Base-by-base conservation (phyloP, 2,113 vertebrate species). In the Pyxicephalus adspersus region DNA sequence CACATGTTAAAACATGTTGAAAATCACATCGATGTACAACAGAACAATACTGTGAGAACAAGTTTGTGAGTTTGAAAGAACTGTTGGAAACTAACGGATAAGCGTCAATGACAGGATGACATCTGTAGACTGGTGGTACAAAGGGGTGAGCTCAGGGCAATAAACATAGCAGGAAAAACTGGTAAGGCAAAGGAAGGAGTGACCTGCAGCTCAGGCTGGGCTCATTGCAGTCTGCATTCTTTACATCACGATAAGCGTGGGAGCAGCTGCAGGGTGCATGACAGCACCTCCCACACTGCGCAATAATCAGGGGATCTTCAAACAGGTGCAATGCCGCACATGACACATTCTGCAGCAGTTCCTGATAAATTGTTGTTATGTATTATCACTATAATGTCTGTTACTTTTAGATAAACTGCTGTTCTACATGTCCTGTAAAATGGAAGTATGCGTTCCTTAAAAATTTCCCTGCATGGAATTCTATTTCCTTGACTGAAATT, bases 111-210 rank as follows among this genome's bases (percentile, higher is more conserved):
- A 31, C 68, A 45, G 38, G 38, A 13, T 45, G 38, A 45, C 38
- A 45, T 45, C 15, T 45, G 38, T 71, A 51, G 54, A 72, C 68
- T 55, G 51, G 38, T 45, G 8, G 38, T 15, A 72, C 17, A 17
- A 77, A 64, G 60, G 63, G n/a, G 63, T 45, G 45, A 77, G 76
- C 50, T 65, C 19, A 65, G 63, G 75, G 75, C 75, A 66, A 52
- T 54, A 51, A 55, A 25, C 50, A 52, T 55, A 63, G 54, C 76
- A 65, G 28, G 76, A 77, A 77, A 77, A 77, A 77, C 76, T 77
- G 76, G 76, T 77, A 65, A 20, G 31, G 29, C 76, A 65, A 66
- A 66, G 9, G 20, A 23, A n/a, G 51, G 68, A 54, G 63, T 77
- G 25, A 77, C 76, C 76, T 66, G 72, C 63, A 31, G 63, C 63